Percentiles rank a stretch among this genome's conserved stretches.
phyloP scores from a whole-genome alignment of 2,888 invertebrate genomes.

The Xanthia togata region DNA sequence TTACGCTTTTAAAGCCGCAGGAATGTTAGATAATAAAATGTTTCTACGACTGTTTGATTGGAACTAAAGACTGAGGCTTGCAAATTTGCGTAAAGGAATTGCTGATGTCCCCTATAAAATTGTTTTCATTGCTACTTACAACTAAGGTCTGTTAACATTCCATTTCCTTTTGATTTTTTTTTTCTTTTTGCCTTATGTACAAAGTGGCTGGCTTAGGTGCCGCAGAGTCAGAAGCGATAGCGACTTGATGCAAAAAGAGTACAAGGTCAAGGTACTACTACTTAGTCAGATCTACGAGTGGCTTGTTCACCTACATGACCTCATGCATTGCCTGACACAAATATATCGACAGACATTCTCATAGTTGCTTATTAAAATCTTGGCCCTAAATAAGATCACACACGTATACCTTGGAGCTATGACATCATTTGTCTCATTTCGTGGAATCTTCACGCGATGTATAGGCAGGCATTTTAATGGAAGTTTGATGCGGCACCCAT shows the following conservation, averaged over 20 bases:
- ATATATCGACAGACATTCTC: slow-evolving; percentile 35
- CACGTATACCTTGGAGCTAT: slow-evolving; percentile 61
- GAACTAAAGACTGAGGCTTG: slow-evolving; percentile 47
- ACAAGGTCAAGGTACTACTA: slow-evolving; percentile 23
- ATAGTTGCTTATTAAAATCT: slow-evolving; percentile 32
- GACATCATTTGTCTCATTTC: slow-evolving; percentile 72
- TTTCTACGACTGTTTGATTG: slow-evolving; percentile 53
- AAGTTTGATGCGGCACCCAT: slow-evolving; percentile 80
- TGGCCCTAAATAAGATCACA: slow-evolving; percentile 54
- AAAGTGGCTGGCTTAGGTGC: not conserved
- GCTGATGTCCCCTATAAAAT: slow-evolving; percentile 33
- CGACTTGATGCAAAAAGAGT: slow-evolving; percentile 10
- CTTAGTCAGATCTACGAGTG: not conserved
- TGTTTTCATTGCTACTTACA: slow-evolving; percentile 28
- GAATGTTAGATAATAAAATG: slow-evolving; percentile 62
- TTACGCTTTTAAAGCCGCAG: slow-evolving; percentile 67
- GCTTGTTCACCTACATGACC: slow-evolving; percentile 12
- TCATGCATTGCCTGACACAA: slow-evolving; percentile 30
- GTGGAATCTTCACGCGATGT: slow-evolving; percentile 66
- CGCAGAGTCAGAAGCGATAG: slow-evolving; percentile 15
- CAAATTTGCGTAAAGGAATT: slow-evolving; percentile 55
- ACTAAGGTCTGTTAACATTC: slow-evolving; percentile 35
- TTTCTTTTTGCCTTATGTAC: slow-evolving; percentile 19
- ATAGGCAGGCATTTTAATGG: slow-evolving; percentile 81
- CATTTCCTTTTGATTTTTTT: slow-evolving; percentile 26